Base-by-base conservation (phyloP, 1,140 invertebrate genomes). In the Aphidius gifuensis region DNA sequence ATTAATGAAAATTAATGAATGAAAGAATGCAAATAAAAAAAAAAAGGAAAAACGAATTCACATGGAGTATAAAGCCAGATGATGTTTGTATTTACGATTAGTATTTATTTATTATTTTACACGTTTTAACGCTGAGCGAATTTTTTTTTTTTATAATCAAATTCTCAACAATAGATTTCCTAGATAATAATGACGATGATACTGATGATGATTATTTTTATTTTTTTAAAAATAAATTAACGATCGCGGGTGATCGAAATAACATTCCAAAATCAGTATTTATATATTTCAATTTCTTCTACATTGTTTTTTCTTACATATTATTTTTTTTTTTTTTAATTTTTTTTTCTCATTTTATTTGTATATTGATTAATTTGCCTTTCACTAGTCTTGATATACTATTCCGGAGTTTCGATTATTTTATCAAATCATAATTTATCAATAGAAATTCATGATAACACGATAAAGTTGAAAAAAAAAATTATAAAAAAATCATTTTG, bases 261-360 rank as follows among this genome's bases (percentile, higher is more conserved):
- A 77, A 65, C 78, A 80, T 80, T 80, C 78, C 78, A 79, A 78
- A 77, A 77, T 76, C 78, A 80, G 78, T 80, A 80, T 80, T 80
- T 68, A 58, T 58, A 75, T 69, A 50, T 47, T 72, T 70, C 68
- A 68, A 64, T 74, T 55, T 71, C 58, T 68, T 51, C 67, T 66
- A 71, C 66, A 62, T 71, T 43, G 5, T 66, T 59, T 68, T 61
- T 64, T 65, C 59, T 54, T 56, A 59, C 44, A 48, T 66, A 50
- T 66, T 62, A 66, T 69, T 61, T 61, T 50, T 66, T 65, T 69
- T 60, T 62, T 66, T 58, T 70, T 57, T 66, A 64, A 64, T 67
- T 69, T 69, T 68, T 68, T 61, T 55, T 55, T 8, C 40, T n/a
- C 11, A n/a, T 55, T 16, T 11, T 42, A 55, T 55, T 43, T 44